Conservation (phyloP, 2,888 invertebrate genomes). For the Bhutanitis thaidina region DNA sequence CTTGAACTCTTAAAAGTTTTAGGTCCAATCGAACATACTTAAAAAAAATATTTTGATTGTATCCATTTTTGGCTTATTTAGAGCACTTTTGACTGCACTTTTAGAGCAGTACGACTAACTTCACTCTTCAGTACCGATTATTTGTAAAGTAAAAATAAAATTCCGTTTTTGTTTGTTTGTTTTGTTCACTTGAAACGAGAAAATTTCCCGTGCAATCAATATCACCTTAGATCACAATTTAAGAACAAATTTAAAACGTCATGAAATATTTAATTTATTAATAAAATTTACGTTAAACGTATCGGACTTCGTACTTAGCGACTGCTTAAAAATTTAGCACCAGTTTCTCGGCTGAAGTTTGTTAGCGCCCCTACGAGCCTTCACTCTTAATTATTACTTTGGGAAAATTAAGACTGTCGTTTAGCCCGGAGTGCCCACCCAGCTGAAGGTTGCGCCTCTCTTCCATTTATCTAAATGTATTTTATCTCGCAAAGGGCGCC, state of each 20-base stretch:
- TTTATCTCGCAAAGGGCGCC: conserved; percentile 67
- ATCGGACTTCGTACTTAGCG: conserved; percentile 75
- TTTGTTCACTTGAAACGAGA: too few species aligned
- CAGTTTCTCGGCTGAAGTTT: conserved; percentile 49
- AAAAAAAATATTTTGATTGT: too few species aligned
- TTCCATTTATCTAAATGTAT: conserved; percentile 77
- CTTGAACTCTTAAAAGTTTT: too few species aligned
- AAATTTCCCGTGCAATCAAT: too few species aligned
- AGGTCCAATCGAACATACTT: too few species aligned
- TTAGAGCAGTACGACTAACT: too few species aligned
- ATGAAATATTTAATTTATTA: conserved; percentile 53
- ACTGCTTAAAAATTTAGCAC: conserved; percentile 75
- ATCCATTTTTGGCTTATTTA: too few species aligned
- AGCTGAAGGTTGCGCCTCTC: conserved; percentile 59
- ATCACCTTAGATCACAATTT: conserved; percentile 7
- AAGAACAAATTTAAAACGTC: conserved; percentile 10
- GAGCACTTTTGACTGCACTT: too few species aligned
- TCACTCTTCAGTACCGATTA: too few species aligned
- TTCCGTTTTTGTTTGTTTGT: too few species aligned
- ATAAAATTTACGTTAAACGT: conserved; percentile 70
- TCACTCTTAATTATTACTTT: conserved; percentile 81
- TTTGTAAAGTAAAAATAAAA: too few species aligned
- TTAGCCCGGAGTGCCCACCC: conserved; percentile 65
- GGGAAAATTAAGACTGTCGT: conserved; percentile 80
- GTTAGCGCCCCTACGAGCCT: conserved; percentile 63